Percentiles rank a stretch among this genome's conserved stretches.
Conservation (phyloP, 1,140 invertebrate genomes). For the Penaeus japonicus region DNA sequence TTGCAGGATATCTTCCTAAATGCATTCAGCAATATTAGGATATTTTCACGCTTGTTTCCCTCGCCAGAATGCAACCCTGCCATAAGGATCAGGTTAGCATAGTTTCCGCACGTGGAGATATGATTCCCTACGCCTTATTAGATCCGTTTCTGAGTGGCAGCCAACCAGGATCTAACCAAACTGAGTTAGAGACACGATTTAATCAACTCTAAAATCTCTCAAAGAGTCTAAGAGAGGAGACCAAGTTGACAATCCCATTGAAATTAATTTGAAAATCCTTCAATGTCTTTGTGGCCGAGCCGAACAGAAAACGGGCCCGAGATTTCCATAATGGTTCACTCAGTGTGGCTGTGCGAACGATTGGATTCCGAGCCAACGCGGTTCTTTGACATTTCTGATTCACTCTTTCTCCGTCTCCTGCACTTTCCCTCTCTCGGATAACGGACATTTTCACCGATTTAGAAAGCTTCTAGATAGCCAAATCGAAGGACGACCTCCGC, state of each 20-base stretch:
- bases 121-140: too few relatives aligned
- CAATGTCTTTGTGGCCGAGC: constrained; percentile 50
- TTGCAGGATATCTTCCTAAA: too few relatives aligned
- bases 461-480: too few relatives aligned
- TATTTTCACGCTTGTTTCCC: too few relatives aligned
- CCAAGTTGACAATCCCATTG: constrained; percentile 52
- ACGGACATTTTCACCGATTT: too few relatives aligned
- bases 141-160: too few relatives aligned
- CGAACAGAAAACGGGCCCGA: not conserved
- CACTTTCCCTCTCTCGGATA: not conserved
- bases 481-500: too few relatives aligned
- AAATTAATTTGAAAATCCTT: constrained; percentile 57
- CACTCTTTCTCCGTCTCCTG: not conserved
- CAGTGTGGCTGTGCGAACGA: not conserved
- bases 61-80: too few relatives aligned
- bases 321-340: constrained; percentile 32
- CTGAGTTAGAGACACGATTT: constrained; percentile 21
- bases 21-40: too few relatives aligned
- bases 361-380: not conserved
- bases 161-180: not conserved
- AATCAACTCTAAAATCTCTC: constrained; percentile 53
- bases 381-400: not conserved
- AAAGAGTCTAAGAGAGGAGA: constrained; percentile 46
- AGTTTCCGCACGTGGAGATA: too few relatives aligned
- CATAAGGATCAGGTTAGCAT: too few relatives aligned